Evolutionary conservation across 30 jellyfish, hydroid and myxozoan genomes (phyloP).

Genomic region (Cassiopea andromeda): DNA sequence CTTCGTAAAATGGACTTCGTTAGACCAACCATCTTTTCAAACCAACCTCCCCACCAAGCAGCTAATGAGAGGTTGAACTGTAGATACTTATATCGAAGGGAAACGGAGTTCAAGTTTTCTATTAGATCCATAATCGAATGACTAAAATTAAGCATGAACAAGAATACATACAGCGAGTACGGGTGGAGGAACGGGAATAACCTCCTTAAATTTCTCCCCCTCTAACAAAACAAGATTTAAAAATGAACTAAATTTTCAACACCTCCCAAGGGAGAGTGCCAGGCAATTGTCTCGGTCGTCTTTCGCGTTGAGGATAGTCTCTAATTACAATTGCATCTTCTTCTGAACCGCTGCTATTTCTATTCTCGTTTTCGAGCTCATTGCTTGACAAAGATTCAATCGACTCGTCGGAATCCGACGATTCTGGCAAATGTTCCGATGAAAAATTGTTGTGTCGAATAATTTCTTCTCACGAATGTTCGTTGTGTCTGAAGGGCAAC

Average conservation of each 20-base stretch:
- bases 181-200: background rate
- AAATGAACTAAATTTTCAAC: background rate
- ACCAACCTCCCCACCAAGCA: conserved; percentile 53
- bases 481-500: background rate
- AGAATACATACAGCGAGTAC: background rate
- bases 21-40: conserved; percentile 43
- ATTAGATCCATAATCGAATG: background rate
- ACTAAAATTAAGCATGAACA: background rate
- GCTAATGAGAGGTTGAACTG: conserved; percentile 29
- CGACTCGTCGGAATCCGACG: background rate
- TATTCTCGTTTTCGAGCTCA: background rate
- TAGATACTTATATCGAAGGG: background rate
- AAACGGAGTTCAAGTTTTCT: background rate
- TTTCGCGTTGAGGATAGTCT: background rate
- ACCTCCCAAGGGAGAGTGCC: background rate
- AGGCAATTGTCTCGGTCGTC: background rate
- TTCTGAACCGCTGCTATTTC: background rate
- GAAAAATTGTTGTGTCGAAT: background rate
- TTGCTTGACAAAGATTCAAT: background rate
- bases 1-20: conserved; percentile 22
- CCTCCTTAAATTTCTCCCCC: background rate
- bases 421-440: background rate
- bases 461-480: background rate
- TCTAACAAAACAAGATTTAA: background rate
- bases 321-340: background rate